Percentiles rank a stretch among this genome's conserved stretches.
Evolutionary conservation across 2,113 vertebrate genomes (phyloP).

Genomic region (Eulacestoma nigropectus): DNA sequence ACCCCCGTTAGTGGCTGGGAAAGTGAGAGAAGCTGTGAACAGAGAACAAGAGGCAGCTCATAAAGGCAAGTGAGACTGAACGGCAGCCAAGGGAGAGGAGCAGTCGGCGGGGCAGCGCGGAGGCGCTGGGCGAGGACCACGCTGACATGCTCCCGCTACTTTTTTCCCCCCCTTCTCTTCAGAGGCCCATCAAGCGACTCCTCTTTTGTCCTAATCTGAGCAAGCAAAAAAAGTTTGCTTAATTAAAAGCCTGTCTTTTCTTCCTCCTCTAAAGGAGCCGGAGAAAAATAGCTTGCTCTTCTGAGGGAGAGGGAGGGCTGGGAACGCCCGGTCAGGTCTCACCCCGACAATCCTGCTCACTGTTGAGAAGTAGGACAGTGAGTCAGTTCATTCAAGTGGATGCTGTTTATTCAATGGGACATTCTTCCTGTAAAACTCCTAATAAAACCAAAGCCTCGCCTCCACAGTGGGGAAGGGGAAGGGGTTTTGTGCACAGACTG

Average conservation of each 20-base stretch:
- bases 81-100: slow-evolving; percentile 67
- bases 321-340: slow-evolving; percentile 42
- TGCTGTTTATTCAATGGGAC: slow-evolving; percentile 53
- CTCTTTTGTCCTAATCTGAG: slow-evolving; percentile 59
- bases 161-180: background rate
- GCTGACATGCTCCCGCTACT: slow-evolving; percentile 21
- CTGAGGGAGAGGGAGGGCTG: slow-evolving; percentile 55
- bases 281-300: slow-evolving; percentile 30
- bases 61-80: slow-evolving; percentile 70
- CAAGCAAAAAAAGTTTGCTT: slow-evolving; percentile 61
- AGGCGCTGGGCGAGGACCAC: slow-evolving; percentile 22
- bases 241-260: slow-evolving; percentile 67
- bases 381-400: slow-evolving; percentile 62
- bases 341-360: slow-evolving; percentile 35
- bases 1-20: slow-evolving; percentile 26
- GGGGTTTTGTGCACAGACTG: slow-evolving; percentile 10
- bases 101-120: slow-evolving; percentile 17
- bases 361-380: slow-evolving; percentile 52
- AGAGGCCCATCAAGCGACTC: slow-evolving; percentile 37
- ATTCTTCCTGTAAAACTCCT: slow-evolving; percentile 55
- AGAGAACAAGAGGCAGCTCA: slow-evolving; percentile 65
- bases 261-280: background rate
- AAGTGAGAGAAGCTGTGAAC: slow-evolving; percentile 50
- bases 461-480: background rate
- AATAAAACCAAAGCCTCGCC: slow-evolving; percentile 7